Evolutionary conservation across 2,797 vertebrate species (phyloP).

Genomic region (Syngnathus rostellatus): DNA sequence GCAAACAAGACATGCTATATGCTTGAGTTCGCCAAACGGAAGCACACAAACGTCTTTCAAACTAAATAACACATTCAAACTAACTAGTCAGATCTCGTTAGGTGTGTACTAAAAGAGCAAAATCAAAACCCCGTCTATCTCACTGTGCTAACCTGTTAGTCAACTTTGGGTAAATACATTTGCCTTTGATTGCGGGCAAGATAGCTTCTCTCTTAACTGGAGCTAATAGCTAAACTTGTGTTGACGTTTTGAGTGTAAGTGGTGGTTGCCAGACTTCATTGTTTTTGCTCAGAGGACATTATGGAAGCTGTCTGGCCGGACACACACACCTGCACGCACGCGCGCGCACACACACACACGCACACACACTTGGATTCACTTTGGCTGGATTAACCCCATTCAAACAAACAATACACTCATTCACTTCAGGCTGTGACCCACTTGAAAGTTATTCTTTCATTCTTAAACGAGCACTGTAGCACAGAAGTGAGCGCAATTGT

Average conservation of each 20-base stretch:
- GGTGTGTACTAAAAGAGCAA: background rate
- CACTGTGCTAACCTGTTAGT: background rate
- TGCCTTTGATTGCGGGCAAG: background rate
- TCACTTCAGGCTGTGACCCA: constrained; percentile 13
- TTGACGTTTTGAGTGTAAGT: too few relatives aligned
- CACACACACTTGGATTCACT: background rate
- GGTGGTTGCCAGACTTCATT: too few relatives aligned
- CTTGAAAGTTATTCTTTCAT: background rate
- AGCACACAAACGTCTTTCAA: background rate
- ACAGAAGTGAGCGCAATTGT: background rate
- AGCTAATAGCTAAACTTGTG: too few relatives aligned
- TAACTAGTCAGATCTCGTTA: background rate
- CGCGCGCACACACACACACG: constrained; percentile 1
- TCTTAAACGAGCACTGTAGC: background rate
- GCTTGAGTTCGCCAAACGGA: background rate
- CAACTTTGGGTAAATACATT: background rate
- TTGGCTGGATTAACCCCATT: background rate
- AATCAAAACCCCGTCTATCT: background rate
- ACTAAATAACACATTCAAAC: background rate
- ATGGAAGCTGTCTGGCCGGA: background rate
- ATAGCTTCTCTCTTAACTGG: background rate
- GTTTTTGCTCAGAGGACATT: background rate
- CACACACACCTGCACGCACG: background rate
- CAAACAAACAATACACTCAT: constrained; percentile 11
- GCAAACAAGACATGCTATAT: background rate